Base-by-base conservation (phyloP, 2,888 invertebrate genomes). In the Pimpla rufipes region DNA sequence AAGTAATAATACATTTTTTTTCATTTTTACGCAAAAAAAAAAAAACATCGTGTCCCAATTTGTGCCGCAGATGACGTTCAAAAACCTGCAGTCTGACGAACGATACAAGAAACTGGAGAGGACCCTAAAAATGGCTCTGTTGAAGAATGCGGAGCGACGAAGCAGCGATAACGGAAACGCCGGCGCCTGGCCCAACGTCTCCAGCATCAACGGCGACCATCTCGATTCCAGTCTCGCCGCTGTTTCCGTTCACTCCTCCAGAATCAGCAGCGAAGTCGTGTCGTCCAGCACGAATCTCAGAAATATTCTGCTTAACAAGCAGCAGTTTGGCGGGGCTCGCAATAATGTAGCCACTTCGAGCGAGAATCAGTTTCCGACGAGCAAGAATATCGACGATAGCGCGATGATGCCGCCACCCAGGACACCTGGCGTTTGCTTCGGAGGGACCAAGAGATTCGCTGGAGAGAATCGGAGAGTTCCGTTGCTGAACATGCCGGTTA, bases 331-430 rank as follows among this genome's bases (percentile, higher is more conserved):
- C 3, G 37, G 29, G 7, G 11, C 4, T 5, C 21, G 67, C 7
- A 45, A 40, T 37, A 76, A 59, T 29, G 86, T 88, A 5, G 81
- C 81, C 7, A 89, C 92, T 0, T 91, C 91, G 0, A 91, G 89
- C 52, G 81, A 89, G 0, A 90, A 89, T 21, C 73, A 85, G 2
- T 86, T 79, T 81, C 67, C 85, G 1, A 45, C 62, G 5, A 37
- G 35, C 45, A 35, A 79, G 8, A 55, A 77, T 3, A 40, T 68
- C 3, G 62, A 74, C 4, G 88, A 90, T 75, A 71, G 62, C 13
- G 68, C 57, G 4, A 75, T 87, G 29, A 91, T 91, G 92, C 91
- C 90, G 29, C 91, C 91, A 10, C 90, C 91, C 0, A 81, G 79
- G 16, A 64, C 42, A 0, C 80, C 78, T 0, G 71, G 62, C 1